A percentile compares a stretch with the other conserved stretches of the same genome.
Evolutionary conservation across 2,888 invertebrate species (phyloP).

Genomic region (Cylindroiulus punctatus): DNA sequence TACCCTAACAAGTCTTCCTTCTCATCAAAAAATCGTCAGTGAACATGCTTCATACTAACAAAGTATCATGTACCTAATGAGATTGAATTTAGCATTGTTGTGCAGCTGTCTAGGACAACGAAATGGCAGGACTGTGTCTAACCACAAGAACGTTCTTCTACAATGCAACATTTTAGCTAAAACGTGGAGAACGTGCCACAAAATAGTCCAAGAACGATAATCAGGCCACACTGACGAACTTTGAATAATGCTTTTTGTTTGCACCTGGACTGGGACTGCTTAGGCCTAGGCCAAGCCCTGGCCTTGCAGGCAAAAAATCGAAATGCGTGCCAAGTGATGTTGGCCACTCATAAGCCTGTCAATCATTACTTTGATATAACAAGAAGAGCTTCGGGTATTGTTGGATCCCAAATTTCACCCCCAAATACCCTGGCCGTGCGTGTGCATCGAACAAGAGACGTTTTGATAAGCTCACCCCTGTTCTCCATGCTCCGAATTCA

Average conservation of each 20-base stretch:
- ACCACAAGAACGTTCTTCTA: not conserved
- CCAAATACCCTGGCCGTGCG: not conserved
- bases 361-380: not conserved
- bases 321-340: not conserved
- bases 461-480: not conserved
- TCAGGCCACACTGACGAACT: not conserved
- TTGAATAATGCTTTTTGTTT: not conserved
- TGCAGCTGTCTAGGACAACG: not conserved
- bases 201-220: slow-evolving; percentile 1
- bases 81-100: not conserved
- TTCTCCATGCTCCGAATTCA: not conserved
- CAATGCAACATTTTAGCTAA: not conserved
- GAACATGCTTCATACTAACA: too few relatives aligned
- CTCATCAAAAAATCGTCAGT: too few relatives aligned
- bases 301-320: not conserved
- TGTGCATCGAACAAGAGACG: not conserved
- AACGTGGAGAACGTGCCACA: not conserved
- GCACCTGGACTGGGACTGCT: slow-evolving; percentile 27
- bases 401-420: not conserved
- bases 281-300: not conserved
- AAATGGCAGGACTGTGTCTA: not conserved
- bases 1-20: too few relatives aligned
- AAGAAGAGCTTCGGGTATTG: not conserved
- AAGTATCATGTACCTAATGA: too few relatives aligned
- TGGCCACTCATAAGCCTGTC: slow-evolving; percentile 31